Evolutionary conservation across 2,113 vertebrate species (phyloP).

Genomic region (Caranx ignobilis): DNA sequence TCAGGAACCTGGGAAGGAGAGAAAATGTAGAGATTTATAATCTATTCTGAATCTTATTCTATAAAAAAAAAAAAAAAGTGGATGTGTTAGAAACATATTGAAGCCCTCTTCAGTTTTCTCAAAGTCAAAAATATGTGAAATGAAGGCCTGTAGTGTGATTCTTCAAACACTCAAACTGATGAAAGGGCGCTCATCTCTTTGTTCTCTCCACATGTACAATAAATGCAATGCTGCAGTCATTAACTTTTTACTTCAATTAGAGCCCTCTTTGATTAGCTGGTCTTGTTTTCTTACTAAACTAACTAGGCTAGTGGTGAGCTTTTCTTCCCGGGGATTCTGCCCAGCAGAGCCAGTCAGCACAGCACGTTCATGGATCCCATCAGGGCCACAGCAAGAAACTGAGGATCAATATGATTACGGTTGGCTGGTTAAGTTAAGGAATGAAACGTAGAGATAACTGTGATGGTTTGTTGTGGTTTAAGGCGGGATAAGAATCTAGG

Average conservation of each 20-base stretch:
- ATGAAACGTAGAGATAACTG: background rate
- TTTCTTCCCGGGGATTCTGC: conserved; percentile 35
- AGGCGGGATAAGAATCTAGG: background rate
- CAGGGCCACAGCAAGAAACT: background rate
- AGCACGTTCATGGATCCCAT: conserved; percentile 4
- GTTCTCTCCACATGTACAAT: conserved; percentile 70
- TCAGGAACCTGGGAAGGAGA: conserved; percentile 88
- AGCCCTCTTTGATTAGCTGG: conserved; percentile 72
- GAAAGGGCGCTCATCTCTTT: conserved; percentile 74
- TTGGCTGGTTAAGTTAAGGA: background rate
- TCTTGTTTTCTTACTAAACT: conserved; percentile 55
- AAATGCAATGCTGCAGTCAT: conserved; percentile 71
- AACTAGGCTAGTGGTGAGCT: conserved; percentile 27
- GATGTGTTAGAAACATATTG: background rate
- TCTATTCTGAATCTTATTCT: conserved; percentile 26
- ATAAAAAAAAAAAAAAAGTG: background rate
- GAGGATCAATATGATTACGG: background rate
- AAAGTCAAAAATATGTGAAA: conserved; percentile 48
- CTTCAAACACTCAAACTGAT: conserved; percentile 74
- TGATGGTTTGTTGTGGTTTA: background rate
- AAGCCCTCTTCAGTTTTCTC: conserved; percentile 27
- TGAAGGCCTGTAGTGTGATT: conserved; percentile 45
- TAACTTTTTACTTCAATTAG: conserved; percentile 49
- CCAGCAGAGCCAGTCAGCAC: conserved; percentile 5
- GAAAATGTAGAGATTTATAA: background rate